phyloP scores from a whole-genome alignment of 2,113 vertebrate genomes.

The Poeciliopsis retropinna region DNA sequence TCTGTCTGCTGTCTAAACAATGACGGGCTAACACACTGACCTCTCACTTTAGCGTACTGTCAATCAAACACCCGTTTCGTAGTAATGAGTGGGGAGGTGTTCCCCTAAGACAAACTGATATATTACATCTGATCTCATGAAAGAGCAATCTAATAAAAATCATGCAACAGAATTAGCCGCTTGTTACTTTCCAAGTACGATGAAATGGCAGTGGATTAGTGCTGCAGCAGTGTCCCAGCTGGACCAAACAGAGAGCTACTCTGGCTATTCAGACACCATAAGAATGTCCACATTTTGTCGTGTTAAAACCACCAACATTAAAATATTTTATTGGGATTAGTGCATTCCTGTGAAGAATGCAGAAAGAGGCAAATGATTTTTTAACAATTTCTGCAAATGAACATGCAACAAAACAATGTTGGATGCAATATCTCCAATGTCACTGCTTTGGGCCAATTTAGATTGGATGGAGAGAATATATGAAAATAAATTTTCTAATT shows the following conservation, averaged over 20 bases:
- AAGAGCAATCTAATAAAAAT: conserved; percentile 59
- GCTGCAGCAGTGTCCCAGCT: conserved; percentile 22
- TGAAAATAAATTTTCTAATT: background rate
- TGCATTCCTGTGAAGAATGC: too few relatives aligned
- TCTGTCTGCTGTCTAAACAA: conserved; percentile 69
- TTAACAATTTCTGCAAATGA: background rate
- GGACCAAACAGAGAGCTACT: background rate
- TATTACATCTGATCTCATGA: conserved; percentile 55
- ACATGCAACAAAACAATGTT: background rate
- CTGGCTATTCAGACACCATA: background rate
- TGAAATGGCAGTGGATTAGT: conserved; percentile 24
- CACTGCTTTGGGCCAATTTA: background rate
- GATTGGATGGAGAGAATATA: background rate
- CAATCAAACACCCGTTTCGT: conserved; percentile 59
- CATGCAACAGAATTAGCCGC: conserved; percentile 42
- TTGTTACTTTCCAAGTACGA: conserved; percentile 18
- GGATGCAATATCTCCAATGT: background rate
- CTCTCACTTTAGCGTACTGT: conserved; percentile 48
- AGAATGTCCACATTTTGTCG: too few relatives aligned
- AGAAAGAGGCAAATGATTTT: background rate
- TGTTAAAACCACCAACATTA: too few relatives aligned
- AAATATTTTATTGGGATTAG: too few relatives aligned
- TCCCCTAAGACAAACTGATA: conserved; percentile 55
- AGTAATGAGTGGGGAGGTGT: conserved; percentile 57
- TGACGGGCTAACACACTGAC: conserved; percentile 53